These are phyloP conservation scores for Muscidifurax raptorellus DNA, from an alignment of 1,140 invertebrate species.

Conservation along the genomic window DNA sequence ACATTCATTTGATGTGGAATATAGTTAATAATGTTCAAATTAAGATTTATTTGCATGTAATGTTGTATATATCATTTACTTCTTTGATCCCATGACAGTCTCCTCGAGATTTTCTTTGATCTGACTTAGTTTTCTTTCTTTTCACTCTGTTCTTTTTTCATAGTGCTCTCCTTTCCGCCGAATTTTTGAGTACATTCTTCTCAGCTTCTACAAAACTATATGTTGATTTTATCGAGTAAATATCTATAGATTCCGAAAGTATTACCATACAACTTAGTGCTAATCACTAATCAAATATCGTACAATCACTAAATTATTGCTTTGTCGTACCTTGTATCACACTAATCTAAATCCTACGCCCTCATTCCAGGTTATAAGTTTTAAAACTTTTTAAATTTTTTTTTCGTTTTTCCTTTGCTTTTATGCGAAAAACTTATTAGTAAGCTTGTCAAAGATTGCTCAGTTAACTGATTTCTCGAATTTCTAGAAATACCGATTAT, in stretches of 20 bases:
- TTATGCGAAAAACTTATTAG: not conserved
- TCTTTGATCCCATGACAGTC: slow-evolving; percentile 37
- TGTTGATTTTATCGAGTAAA: slow-evolving; percentile 70
- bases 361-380: slow-evolving; percentile 12
- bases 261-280: slow-evolving; percentile 68
- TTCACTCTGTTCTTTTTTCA: slow-evolving; percentile 3
- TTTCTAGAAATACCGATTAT: not conserved
- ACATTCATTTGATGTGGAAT: not conserved
- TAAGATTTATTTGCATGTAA: not conserved
- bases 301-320: slow-evolving; percentile 77
- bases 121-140: slow-evolving; percentile 17
- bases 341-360: slow-evolving; percentile 71
- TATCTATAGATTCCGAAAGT: slow-evolving; percentile 72
- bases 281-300: slow-evolving; percentile 73
- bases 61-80: not conserved
- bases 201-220: slow-evolving; percentile 74
- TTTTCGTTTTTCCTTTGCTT: not conserved
- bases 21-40: not conserved
- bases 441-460: not conserved
- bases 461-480: not conserved
- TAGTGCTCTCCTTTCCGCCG: slow-evolving; percentile 43
- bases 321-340: slow-evolving; percentile 75
- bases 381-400: not conserved
- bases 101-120: not conserved
- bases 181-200: slow-evolving; percentile 53